Conservation (phyloP, 1,140 invertebrate species). For the Leptopilina clavipes region DNA sequence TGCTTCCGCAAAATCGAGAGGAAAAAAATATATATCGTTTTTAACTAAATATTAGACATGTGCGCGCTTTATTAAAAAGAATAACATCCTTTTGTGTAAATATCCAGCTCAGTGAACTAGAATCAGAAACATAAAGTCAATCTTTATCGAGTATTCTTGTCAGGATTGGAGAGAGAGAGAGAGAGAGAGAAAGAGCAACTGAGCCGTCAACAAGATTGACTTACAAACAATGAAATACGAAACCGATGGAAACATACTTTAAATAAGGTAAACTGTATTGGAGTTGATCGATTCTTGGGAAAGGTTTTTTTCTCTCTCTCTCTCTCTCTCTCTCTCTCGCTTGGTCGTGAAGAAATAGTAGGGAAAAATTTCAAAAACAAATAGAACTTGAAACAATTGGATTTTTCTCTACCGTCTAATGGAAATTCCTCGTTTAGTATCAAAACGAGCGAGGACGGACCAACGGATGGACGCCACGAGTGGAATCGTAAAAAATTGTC, state of each 20-base stretch:
- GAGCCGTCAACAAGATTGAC: constrained; percentile 29
- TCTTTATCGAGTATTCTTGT: constrained; percentile 26
- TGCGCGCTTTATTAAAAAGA: background rate
- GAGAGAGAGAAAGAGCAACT: background rate
- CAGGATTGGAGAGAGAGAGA: background rate
- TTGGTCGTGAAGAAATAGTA: constrained; percentile 31
- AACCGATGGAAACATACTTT: constrained; percentile 20
- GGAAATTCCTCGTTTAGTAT: constrained; percentile 63
- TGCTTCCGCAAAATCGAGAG: too few relatives aligned
- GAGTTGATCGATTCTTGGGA: constrained; percentile 28
- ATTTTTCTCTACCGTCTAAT: constrained; percentile 60
- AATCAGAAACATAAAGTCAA: constrained; percentile 18
- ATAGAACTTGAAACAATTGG: constrained; percentile 31
- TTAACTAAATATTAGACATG: background rate
- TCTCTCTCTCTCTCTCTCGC: constrained; percentile 36
- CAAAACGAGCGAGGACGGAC: constrained; percentile 6
- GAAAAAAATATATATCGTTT: background rate
- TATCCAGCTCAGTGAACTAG: constrained; percentile 18
- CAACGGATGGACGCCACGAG: constrained; percentile 43
- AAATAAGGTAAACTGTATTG: background rate
- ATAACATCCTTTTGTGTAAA: constrained; percentile 12
- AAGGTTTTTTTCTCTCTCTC: background rate
- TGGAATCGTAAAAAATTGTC: constrained; percentile 59
- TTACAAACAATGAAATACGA: constrained; percentile 35
- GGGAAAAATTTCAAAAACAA: background rate